These are phyloP conservation scores for Saccostrea glomerata DNA, from an alignment of 1,140 invertebrate species.

Conservation along the genomic window DNA sequence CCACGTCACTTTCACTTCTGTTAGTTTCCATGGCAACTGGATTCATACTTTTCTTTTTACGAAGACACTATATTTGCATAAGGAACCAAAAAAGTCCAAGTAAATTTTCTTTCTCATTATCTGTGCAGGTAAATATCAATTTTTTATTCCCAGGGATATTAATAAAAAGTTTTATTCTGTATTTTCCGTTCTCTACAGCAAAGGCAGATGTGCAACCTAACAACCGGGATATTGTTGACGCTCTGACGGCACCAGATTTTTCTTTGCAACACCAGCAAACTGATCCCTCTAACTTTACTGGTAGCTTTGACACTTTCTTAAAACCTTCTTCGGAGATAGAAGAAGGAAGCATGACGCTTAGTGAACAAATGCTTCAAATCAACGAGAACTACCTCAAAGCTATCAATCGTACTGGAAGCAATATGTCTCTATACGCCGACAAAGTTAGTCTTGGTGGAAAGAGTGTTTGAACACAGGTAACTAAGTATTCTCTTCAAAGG, in stretches of 20 bases:
- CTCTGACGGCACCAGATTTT: not conserved
- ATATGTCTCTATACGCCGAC: not conserved
- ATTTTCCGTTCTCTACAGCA: not conserved
- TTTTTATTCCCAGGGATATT: not conserved
- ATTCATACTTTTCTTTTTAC: not conserved
- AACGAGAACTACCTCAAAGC: constrained; percentile 10
- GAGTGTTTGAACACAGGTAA: constrained; percentile 1
- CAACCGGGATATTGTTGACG: not conserved
- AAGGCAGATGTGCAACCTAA: not conserved
- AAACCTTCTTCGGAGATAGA: constrained; percentile 3
- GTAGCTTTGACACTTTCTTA: not conserved
- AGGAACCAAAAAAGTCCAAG: not conserved
- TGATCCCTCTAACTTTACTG: not conserved
- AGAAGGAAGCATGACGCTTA: not conserved
- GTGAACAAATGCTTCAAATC: constrained; percentile 33
- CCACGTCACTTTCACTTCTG: not conserved
- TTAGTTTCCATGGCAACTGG: not conserved
- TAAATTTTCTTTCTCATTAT: not conserved
- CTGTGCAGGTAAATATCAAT: not conserved
- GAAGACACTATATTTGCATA: not conserved
- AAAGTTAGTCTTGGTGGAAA: constrained; percentile 23
- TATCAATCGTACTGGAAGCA: not conserved
- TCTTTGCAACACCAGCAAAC: not conserved
- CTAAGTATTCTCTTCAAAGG: too few relatives aligned
- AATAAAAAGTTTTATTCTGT: not conserved